Conservation (phyloP, 2,113 vertebrate genomes). For the Delphinapterus leucas region DNA sequence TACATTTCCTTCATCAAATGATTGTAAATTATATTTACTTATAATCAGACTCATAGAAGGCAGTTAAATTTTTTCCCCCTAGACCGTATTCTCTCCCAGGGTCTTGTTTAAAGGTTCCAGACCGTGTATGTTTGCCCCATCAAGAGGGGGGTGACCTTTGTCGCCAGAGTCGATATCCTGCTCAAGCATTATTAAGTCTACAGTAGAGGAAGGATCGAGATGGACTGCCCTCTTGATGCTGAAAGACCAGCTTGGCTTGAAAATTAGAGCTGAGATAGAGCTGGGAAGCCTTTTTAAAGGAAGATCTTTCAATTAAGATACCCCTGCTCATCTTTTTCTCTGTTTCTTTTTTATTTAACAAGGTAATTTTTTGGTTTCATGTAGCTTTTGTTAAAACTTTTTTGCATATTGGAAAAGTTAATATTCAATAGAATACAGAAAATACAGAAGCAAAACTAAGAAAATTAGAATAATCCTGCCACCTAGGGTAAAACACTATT, state of each 20-base stretch:
- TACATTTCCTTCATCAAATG: constrained; percentile 55
- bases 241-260: neutral
- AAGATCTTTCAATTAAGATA: neutral
- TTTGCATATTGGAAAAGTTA: neutral
- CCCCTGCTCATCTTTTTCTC: neutral
- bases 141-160: neutral
- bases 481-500: constrained; percentile 5
- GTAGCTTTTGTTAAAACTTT: neutral
- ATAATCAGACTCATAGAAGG: constrained; percentile 20
- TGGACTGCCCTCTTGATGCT: neutral
- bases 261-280: neutral
- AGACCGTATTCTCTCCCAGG: neutral
- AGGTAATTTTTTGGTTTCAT: constrained; percentile 3
- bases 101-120: constrained; percentile 36
- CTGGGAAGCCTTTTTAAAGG: neutral
- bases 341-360: neutral
- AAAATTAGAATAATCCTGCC: neutral
- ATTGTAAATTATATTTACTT: constrained; percentile 8
- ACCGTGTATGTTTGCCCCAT: neutral
- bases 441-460: constrained; percentile 12
- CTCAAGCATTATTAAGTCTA: neutral
- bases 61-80: neutral
- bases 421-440: neutral
- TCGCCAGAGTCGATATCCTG: neutral
- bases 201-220: neutral